phyloP scores from a whole-genome alignment of 2,113 vertebrate genomes.

The Trichechus manatus region DNA sequence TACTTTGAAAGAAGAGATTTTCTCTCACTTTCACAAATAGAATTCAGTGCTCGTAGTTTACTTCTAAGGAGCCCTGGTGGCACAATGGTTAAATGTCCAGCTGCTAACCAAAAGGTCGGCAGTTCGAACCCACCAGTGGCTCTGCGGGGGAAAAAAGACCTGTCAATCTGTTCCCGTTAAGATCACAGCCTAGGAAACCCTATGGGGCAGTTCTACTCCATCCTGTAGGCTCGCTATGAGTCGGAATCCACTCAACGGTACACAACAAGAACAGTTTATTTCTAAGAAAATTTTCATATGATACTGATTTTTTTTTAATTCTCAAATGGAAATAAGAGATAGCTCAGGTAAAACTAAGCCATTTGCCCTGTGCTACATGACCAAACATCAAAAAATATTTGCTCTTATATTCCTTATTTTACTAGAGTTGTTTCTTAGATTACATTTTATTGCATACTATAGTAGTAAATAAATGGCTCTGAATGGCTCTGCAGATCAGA shows the following conservation, averaged over 20 bases:
- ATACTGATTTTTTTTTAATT: conserved; percentile 38
- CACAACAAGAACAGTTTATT: background rate
- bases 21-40: background rate
- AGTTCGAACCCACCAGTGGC: no score
- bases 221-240: background rate
- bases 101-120: background rate
- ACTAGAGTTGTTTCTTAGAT: conserved; percentile 21
- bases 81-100: background rate
- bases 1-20: conserved; percentile 32
- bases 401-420: background rate
- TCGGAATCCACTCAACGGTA: background rate
- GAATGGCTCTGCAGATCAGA: conserved; percentile 3
- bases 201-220: background rate
- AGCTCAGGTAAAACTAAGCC: background rate
- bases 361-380: background rate
- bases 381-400: background rate
- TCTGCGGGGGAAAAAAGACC: no score
- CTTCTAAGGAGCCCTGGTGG: background rate
- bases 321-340: background rate
- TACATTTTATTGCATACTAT: background rate
- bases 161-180: no score
- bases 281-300: conserved; percentile 15
- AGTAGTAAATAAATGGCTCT: background rate
- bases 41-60: conserved; percentile 23
- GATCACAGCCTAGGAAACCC: no score